Base-by-base conservation (phyloP, 1,140 invertebrate genomes). In the Olivierus martensii region DNA sequence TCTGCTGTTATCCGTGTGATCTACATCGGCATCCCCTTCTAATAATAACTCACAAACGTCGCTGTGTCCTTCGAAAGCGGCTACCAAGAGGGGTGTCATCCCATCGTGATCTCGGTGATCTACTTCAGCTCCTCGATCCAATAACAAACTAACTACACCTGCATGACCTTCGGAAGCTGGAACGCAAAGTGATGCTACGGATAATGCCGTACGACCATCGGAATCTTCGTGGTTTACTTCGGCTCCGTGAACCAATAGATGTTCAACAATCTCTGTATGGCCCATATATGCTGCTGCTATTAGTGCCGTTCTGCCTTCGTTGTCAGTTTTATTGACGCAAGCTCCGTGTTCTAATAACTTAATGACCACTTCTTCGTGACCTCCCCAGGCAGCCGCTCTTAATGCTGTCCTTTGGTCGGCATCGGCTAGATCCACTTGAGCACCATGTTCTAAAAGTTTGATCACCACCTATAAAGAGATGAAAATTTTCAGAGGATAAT, bases 71-170 rank as follows among this genome's bases (percentile, higher is more conserved):
- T 96, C 90, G 63, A 95, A 94, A 1, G 90, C 87, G 9, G 91
- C 91, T 1, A 96, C 89, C 42, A 95, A 72, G 10, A 97, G 69
- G 2, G 91, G 88, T 3, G 91, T 93, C 75, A 92, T 91, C 0
- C 86, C 84, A 64, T 95, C 90, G 53, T 87, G 82, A 65, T 94
- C 91, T 57, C 87, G 80, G 55, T 87, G 83, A 67, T 89, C 81
- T 1, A 92, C 87, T 47, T 79, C 79, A 0, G 89, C 90, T n/a
- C 83, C 84, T 51, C 80, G 72, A 63, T 92, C 87, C 22, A 93
- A 61, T 4, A 97, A 68, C 62, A 88, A 74, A 59, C 77, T 77
- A 4, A 83, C 81, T 17, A 83, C 77, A 67, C 76, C 56, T 19
- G 66, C 63, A 58, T 70, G 70, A 15, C 74, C 74, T 60, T 85